Evolutionary conservation across 2,113 vertebrate genomes (phyloP).

Genomic region (Pseudopipra pipra): DNA sequence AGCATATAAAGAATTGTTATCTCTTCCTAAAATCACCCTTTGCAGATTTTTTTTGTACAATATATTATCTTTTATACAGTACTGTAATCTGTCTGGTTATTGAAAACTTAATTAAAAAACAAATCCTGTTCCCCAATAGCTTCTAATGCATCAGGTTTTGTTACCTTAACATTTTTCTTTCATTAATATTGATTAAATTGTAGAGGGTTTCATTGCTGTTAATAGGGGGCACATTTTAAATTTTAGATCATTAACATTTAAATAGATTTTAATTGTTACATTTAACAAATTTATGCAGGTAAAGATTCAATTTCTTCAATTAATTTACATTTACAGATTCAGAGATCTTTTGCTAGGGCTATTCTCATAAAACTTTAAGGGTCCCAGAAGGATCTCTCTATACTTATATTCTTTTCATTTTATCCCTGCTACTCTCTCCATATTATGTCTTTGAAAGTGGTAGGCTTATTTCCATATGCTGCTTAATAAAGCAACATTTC

Average conservation of each 20-base stretch:
- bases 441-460: slow-evolving; percentile 45
- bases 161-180: slow-evolving; percentile 53
- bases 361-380: slow-evolving; percentile 44
- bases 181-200: slow-evolving; percentile 64
- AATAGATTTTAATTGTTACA: slow-evolving; percentile 62
- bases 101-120: slow-evolving; percentile 1
- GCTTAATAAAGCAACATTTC: not conserved
- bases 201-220: slow-evolving; percentile 31
- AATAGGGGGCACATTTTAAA: slow-evolving; percentile 45
- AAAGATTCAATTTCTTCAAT: slow-evolving; percentile 47
- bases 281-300: slow-evolving; percentile 50
- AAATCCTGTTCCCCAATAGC: not conserved
- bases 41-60: not conserved
- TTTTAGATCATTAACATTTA: slow-evolving; percentile 45
- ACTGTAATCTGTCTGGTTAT: not conserved
- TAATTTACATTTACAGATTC: slow-evolving; percentile 41
- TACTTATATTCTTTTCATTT: slow-evolving; percentile 40
- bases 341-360: slow-evolving; percentile 2
- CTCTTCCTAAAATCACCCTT: slow-evolving; percentile 39
- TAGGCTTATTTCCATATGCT: slow-evolving; percentile 17
- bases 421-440: not conserved
- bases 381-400: slow-evolving; percentile 11
- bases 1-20: slow-evolving; percentile 18
- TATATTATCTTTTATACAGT: too few species aligned
- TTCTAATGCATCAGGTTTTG: slow-evolving; percentile 45